Evolutionary conservation across 1,140 invertebrate species (phyloP).

Genomic region (Cataglyphis hispanica): DNA sequence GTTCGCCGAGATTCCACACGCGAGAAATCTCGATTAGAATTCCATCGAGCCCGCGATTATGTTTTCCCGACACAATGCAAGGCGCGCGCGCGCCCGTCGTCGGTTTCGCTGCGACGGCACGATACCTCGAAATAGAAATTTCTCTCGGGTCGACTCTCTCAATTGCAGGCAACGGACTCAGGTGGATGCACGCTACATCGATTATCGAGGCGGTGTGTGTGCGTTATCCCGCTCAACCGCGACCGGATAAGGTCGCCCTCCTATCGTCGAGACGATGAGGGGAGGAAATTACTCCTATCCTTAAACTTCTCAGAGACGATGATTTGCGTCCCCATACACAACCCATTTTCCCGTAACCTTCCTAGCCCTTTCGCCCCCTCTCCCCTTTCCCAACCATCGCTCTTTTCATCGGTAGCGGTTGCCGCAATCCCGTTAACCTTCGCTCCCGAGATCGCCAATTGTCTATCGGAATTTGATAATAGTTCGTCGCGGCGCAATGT

Average conservation of each 20-base stretch:
- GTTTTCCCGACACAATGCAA: constrained; percentile 16
- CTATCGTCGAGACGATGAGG: too few relatives aligned
- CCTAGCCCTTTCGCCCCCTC: background rate
- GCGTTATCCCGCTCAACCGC: constrained; percentile 38
- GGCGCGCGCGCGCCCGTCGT: background rate
- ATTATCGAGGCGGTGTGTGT: constrained; percentile 58
- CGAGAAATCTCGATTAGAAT: constrained; percentile 43
- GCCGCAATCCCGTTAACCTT: constrained; percentile 51
- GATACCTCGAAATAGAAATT: constrained; percentile 62
- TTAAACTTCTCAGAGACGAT: constrained; percentile 55
- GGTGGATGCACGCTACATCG: constrained; percentile 71
- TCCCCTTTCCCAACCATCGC: too few relatives aligned
- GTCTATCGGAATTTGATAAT: constrained; percentile 82
- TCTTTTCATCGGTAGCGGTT: background rate
- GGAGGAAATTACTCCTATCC: constrained; percentile 37
- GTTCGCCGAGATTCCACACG: background rate
- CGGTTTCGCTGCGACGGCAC: background rate
- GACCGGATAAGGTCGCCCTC: constrained; percentile 46
- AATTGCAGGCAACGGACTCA: constrained; percentile 55
- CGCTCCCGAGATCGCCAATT: constrained; percentile 73
- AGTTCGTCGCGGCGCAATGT: constrained; percentile 75
- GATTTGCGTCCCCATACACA: constrained; percentile 40
- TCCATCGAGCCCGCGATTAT: constrained; percentile 49
- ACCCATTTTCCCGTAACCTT: constrained; percentile 54
- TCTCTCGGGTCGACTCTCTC: constrained; percentile 49